phyloP scores from a whole-genome alignment of 2,797 vertebrate genomes.

The Syngnathus acus region DNA sequence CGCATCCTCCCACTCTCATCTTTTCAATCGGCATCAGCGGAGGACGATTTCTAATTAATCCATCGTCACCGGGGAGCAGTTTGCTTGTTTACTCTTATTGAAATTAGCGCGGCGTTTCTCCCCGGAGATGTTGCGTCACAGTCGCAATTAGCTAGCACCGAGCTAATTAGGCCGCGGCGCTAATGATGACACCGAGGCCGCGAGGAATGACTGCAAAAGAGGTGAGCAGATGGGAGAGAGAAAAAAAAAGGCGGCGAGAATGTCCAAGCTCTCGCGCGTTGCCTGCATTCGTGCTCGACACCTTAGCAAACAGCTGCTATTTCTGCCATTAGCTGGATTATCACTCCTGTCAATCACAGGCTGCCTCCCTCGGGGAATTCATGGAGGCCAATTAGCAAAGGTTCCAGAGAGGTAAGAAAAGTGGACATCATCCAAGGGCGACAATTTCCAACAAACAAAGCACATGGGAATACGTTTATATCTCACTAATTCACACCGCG shows the following conservation, averaged over 20 bases:
- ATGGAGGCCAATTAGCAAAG: slow-evolving; percentile 43
- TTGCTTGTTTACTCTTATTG: slow-evolving; percentile 75
- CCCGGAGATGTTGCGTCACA: slow-evolving; percentile 58
- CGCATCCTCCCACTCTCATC: slow-evolving; percentile 13
- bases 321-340: slow-evolving; percentile 60
- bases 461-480: slow-evolving; percentile 16
- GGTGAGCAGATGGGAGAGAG: slow-evolving; percentile 6
- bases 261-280: slow-evolving; percentile 11
- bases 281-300: slow-evolving; percentile 45
- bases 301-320: slow-evolving; percentile 51
- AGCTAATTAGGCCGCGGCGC: slow-evolving; percentile 62
- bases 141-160: slow-evolving; percentile 57
- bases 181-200: slow-evolving; percentile 57
- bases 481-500: slow-evolving; percentile 30
- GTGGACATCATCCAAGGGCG: background rate
- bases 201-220: slow-evolving; percentile 6
- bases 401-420: background rate
- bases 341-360: slow-evolving; percentile 55
- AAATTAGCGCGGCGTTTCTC: slow-evolving; percentile 65
- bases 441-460: background rate
- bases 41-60: slow-evolving; percentile 66
- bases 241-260: background rate
- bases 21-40: slow-evolving; percentile 22
- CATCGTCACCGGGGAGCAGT: slow-evolving; percentile 52
- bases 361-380: slow-evolving; percentile 17